Conservation (phyloP, 2,888 invertebrate genomes). For the Lasioglossum pauxillum region DNA sequence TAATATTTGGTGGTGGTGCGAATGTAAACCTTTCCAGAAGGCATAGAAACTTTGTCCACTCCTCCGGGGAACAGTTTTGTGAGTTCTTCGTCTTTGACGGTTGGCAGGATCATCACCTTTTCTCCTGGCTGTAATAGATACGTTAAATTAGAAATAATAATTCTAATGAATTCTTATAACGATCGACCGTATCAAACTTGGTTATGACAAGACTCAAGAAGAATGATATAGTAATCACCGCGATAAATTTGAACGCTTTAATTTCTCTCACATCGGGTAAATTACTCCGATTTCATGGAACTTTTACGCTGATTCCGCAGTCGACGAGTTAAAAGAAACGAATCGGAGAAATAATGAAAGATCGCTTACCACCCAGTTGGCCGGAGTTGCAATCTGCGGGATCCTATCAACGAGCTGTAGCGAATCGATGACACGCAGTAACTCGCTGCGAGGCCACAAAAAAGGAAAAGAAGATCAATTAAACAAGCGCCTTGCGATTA, state of each 20-base stretch:
- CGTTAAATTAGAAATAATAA: not conserved
- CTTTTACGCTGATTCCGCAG: not conserved
- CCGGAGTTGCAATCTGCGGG: conserved; percentile 93
- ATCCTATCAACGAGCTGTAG: conserved; percentile 90
- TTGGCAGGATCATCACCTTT: conserved; percentile 92
- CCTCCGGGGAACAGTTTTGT: conserved; percentile 89
- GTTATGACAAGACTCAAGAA: not conserved
- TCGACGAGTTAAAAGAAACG: not conserved
- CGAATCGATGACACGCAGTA: conserved; percentile 93
- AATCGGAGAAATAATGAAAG: not conserved
- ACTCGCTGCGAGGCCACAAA: conserved; percentile 87
- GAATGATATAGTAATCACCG: too few species aligned
- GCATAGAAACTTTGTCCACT: conserved; percentile 89
- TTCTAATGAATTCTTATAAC: not conserved
- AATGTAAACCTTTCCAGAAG: conserved; percentile 91
- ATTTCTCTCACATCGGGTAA: not conserved
- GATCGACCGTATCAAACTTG: not conserved
- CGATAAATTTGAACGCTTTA: not conserved
- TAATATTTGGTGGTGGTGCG: conserved; percentile 89
- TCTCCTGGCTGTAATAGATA: conserved; percentile 87
- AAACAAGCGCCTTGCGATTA: not conserved
- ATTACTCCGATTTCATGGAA: not conserved
- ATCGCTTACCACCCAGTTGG: conserved; percentile 91
- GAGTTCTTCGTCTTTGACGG: conserved; percentile 88
- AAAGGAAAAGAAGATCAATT: not conserved